Conservation (phyloP, 2,888 invertebrate species). For the Hypomecis punctinalis region DNA sequence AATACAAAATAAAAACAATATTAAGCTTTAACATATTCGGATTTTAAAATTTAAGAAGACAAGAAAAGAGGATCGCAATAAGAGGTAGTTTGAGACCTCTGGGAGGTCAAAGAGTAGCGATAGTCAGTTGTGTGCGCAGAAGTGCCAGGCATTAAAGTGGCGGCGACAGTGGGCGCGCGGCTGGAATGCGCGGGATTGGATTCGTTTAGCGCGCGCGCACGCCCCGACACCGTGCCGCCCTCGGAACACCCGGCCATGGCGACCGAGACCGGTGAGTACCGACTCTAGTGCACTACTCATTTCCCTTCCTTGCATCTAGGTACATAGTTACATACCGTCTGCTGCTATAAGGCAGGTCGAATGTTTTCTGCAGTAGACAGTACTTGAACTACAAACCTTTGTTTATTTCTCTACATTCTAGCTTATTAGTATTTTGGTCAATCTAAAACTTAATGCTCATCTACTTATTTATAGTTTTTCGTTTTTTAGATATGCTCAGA, state of each 20-base stretch:
- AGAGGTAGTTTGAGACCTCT: conserved; percentile 33
- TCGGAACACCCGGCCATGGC: conserved; percentile 82
- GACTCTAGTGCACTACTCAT: no score
- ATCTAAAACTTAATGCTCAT: no score
- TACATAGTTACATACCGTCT: no score
- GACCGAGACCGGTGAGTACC: conserved; percentile 79
- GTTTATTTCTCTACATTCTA: no score
- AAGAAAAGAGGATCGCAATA: conserved; percentile 17
- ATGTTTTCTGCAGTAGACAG: no score
- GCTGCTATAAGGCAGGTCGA: no score
- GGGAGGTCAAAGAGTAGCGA: conserved; percentile 43
- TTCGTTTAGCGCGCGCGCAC: conserved; percentile 78
- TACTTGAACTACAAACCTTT: no score
- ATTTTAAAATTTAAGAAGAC: conserved; percentile 36
- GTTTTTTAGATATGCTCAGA: no score
- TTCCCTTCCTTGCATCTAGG: no score
- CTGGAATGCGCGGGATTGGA: conserved; percentile 83
- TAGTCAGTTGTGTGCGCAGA: conserved; percentile 47
- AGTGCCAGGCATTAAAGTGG: conserved; percentile 73
- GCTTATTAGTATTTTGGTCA: no score
- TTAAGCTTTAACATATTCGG: conserved; percentile 58
- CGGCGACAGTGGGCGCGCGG: conserved; percentile 74
- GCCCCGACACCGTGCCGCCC: conserved; percentile 81
- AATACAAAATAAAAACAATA: conserved; percentile 52
- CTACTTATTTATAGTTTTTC: no score